Conservation (phyloP, 1,140 invertebrate genomes). For the Lerema accius region DNA sequence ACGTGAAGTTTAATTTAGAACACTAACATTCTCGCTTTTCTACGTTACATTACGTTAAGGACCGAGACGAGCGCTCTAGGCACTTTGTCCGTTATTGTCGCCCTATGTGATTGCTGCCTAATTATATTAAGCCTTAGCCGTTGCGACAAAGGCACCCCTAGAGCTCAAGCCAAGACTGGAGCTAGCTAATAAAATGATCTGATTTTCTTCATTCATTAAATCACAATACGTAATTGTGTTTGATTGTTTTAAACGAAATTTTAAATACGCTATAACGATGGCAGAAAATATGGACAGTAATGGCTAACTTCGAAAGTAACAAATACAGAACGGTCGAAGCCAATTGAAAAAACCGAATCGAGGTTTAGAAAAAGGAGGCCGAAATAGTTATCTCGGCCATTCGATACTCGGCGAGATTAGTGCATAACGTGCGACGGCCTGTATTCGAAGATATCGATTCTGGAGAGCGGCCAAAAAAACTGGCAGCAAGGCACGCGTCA, state of each 20-base stretch:
- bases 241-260: neutral
- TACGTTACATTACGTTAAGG: constrained; percentile 6
- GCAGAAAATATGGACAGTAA: neutral
- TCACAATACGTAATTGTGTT: neutral
- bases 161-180: constrained; percentile 16
- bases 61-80: constrained; percentile 17
- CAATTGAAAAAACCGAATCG: constrained; percentile 4
- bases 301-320: too few relatives aligned
- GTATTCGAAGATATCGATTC: constrained; percentile 81
- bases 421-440: constrained; percentile 75
- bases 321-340: too few relatives aligned
- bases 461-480: constrained; percentile 81
- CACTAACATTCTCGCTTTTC: neutral
- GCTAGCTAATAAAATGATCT: constrained; percentile 24
- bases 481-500: constrained; percentile 78
- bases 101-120: constrained; percentile 31
- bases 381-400: constrained; percentile 45
- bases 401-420: constrained; percentile 67
- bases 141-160: constrained; percentile 27
- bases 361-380: constrained; percentile 18
- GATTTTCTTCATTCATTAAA: constrained; percentile 14
- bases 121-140: constrained; percentile 34
- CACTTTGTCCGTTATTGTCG: constrained; percentile 30
- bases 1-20: neutral
- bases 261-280: neutral